Conservation (phyloP, 2,113 vertebrate species). For the Gymnobelideus leadbeateri region DNA sequence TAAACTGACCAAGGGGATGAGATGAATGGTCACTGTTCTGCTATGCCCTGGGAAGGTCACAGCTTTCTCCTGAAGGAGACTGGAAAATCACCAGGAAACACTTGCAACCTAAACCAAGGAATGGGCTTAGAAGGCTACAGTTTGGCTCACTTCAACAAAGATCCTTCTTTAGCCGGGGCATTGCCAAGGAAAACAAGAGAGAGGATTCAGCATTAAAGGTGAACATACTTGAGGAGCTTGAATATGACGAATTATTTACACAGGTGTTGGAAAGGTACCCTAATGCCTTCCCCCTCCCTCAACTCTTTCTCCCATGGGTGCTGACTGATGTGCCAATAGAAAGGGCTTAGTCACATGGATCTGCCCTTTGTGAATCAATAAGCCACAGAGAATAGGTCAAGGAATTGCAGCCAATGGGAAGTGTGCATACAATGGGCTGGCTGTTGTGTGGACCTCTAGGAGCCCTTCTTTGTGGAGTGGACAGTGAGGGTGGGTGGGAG, state of each 20-base stretch:
- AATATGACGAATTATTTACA: slow-evolving; percentile 81
- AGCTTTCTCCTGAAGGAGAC: slow-evolving; percentile 61
- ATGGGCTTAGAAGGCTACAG: slow-evolving; percentile 60
- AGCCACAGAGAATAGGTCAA: slow-evolving; percentile 11
- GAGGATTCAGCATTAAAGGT: slow-evolving; percentile 69
- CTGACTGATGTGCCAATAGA: slow-evolving; percentile 73
- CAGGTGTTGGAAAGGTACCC: slow-evolving; percentile 79
- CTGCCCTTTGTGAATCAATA: slow-evolving; percentile 43
- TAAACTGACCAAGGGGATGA: neutral
- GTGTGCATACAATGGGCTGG: neutral
- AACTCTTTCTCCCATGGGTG: slow-evolving; percentile 73
- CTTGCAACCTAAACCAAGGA: slow-evolving; percentile 37
- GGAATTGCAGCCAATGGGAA: neutral
- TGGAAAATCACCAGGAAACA: slow-evolving; percentile 20
- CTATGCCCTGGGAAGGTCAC: slow-evolving; percentile 55
- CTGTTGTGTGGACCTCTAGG: neutral
- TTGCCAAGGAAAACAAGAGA: slow-evolving; percentile 83
- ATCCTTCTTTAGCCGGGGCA: slow-evolving; percentile 66
- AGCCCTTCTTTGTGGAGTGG: neutral
- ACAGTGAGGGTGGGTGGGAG: neutral
- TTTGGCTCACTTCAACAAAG: slow-evolving; percentile 69
- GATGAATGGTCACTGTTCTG: slow-evolving; percentile 36
- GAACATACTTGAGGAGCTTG: slow-evolving; percentile 73
- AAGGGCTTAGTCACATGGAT: slow-evolving; percentile 54
- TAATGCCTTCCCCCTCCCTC: slow-evolving; percentile 58